A percentile compares a stretch with the other conserved stretches of the same genome.
These are phyloP conservation scores for Monodelphis domestica DNA, from an alignment of 2,797 vertebrate genomes.

Conservation along the genomic window DNA sequence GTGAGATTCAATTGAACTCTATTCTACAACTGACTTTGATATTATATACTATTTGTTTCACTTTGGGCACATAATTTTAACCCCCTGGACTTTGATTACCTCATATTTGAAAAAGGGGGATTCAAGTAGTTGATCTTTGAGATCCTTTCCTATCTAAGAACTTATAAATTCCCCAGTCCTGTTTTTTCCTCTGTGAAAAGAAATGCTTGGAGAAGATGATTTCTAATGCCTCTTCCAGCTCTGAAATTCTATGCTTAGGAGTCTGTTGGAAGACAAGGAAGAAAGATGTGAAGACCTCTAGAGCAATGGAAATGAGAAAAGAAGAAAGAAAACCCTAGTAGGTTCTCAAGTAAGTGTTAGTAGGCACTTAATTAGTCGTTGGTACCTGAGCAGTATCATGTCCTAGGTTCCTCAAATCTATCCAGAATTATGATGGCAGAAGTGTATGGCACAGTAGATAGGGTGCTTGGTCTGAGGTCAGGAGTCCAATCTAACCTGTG, in stretches of 20 bases:
- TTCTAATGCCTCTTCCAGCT: not conserved
- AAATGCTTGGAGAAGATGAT: not conserved
- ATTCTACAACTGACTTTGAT: not conserved
- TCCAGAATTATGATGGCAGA: not conserved
- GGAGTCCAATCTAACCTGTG: not conserved
- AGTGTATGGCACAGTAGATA: not conserved
- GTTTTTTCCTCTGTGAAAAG: not conserved
- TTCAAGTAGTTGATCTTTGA: not conserved
- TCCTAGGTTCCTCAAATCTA: conserved; percentile 15
- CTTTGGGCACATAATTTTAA: not conserved
- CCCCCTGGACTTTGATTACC: no score
- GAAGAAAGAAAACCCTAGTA: not conserved
- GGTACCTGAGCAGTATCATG: not conserved
- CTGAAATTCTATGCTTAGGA: not conserved
- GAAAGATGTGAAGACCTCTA: not conserved
- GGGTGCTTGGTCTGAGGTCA: not conserved
- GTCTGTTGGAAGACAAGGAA: not conserved
- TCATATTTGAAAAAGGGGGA: no score
- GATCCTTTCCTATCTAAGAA: not conserved
- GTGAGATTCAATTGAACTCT: not conserved
- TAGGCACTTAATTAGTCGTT: not conserved
- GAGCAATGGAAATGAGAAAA: not conserved
- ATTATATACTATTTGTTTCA: not conserved
- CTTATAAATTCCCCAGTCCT: not conserved
- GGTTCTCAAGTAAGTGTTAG: not conserved